Conservation (phyloP, 2,113 vertebrate species). For the Myxocyprinus asiaticus region DNA sequence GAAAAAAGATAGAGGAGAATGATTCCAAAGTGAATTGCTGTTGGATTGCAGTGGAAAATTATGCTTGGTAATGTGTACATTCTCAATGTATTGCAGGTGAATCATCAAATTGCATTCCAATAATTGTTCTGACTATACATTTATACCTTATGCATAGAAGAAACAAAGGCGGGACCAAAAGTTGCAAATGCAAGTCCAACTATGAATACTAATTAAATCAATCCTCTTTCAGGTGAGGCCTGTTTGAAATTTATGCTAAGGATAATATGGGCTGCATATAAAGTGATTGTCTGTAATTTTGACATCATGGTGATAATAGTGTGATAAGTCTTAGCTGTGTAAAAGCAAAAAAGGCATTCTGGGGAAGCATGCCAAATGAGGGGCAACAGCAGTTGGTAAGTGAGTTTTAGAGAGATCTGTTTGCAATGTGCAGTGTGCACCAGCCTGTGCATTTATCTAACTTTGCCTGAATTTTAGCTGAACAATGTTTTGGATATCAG, state of each 20-base stretch:
- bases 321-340: background rate
- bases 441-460: background rate
- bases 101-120: background rate
- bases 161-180: background rate
- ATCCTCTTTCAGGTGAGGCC: background rate
- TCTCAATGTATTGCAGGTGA: background rate
- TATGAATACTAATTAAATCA: background rate
- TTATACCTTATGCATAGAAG: background rate
- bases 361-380: background rate
- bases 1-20: too few species aligned
- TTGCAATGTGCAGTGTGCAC: background rate
- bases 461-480: background rate
- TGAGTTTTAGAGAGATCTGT: background rate
- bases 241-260: background rate
- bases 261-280: background rate
- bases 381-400: slow-evolving; percentile 1
- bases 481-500: slow-evolving; percentile 1
- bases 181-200: background rate
- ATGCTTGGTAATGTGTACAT: background rate
- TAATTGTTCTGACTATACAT: background rate
- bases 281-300: too few species aligned
- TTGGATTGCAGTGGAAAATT: background rate
- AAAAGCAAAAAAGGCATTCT: background rate
- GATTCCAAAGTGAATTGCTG: too few species aligned
- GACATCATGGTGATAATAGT: background rate